Base-by-base conservation (phyloP, 2,113 vertebrate genomes). In the Halichoeres trimaculatus region DNA sequence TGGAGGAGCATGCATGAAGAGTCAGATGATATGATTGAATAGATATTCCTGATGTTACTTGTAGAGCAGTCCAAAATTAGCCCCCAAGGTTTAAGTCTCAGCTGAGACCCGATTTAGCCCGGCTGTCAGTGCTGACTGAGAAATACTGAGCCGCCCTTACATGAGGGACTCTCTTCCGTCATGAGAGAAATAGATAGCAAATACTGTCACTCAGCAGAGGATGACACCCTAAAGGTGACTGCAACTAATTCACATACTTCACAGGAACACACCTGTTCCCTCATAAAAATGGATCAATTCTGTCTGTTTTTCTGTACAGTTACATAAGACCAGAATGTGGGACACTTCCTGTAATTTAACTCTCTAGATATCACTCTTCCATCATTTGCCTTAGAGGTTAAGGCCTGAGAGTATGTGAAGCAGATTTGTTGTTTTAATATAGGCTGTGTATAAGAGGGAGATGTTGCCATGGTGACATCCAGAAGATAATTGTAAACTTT, bases 111-210 rank as follows among this genome's bases (percentile, higher is more conserved):
- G 82, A 92, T 93, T 91, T 94, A 94, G 91, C 75, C 60, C 48
- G 72, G 75, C 76, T 89, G 85, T 87, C 82, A 84, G n/a, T 91
- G 92, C 93, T 93, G 92, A 93, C 90, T 91, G 85, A 78, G 92
- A 90, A 90, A 84, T 85, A 84, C 84, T 85, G 80, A 20, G 60
- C 66, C 86, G 72, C 74, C 83, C 85, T 88, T 81, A 66, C 59
- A 70, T 55, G 58, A 76, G 47, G 60, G 67, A 77, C 74, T 67
- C 58, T 74, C 77, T 78, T 70, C 59, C 20, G 35, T 83, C 45
- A 76, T 74, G 59, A 56, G 81, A 79, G 66, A 62, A 70, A 60
- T 4, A 40, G 76, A 66, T 64, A 72, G 72, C 16, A 23, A 89
- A 64, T 12, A 58, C 58, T 71, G 69, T 64, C 77, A 67, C 55